Evolutionary conservation across 2,888 invertebrate species (phyloP), one percentile per base, ranked within the genome.

Genomic region (Pristionchus entomophagus): DNA sequence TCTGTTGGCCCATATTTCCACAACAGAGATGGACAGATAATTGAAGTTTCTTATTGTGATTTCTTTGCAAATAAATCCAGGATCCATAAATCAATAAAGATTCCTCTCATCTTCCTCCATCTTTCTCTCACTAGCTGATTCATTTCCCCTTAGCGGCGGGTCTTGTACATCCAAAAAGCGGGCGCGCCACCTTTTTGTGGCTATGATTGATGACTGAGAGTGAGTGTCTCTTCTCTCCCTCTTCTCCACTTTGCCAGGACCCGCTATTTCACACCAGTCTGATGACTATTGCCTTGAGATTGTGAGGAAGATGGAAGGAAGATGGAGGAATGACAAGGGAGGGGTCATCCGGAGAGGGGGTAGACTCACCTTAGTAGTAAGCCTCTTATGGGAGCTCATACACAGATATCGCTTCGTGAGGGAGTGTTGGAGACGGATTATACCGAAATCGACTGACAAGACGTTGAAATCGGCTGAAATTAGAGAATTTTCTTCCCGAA

Each of bases 381-480:
- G 35, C 26, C 59, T 49, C 83, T 35, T 41, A 38, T n/a, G 62
- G 12, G 32, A 29, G 29, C 49, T 83, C 62, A 83, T 62, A 29
- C 83, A 83, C 38, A 83, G 19, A 51, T 51, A 83, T 59, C 83
- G 19, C 51, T 62, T 83, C 26, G 83, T 62, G 26, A 83, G 45
- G 41, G 83, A 10, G 19, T 83, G 83, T 32, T 83, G 83, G 12
- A 83, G 29, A 19, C 83, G 35, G 17, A 83, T 45, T 17, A 83
- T 32, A 51, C 83, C 83, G 45, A 83, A 83, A 45, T 62, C 83
- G 38, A 51, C 83, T 10, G 83, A 62, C 26, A 62, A 45, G 6
- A 83, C 83, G 62, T 62, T 62, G 83, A 83, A 83, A 32, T 83
- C 83, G 17, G 83, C 83, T 83, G 83, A 38, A 83, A 83, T n/a